Evolutionary conservation across 2,888 invertebrate species (phyloP), one percentile per base, ranked within the genome.

Genomic region (Lepidocyrtinus sp.): DNA sequence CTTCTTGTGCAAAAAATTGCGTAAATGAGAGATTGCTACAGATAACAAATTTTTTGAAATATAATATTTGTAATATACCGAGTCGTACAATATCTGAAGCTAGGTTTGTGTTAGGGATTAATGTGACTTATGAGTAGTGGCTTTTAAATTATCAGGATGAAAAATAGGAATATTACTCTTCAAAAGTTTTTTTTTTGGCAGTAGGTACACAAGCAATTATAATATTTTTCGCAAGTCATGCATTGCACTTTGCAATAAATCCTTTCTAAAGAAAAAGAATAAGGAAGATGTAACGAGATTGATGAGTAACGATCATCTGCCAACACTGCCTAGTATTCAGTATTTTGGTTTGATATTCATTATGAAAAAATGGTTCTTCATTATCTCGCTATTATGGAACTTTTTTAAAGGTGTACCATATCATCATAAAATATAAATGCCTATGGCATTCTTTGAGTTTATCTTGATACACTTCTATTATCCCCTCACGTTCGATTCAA

Each of bases 211-310:
- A 36, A 7, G 36, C 36, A 36, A 5, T 36, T 5, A 36, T 36
- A 36, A 63, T n/a, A 45, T 46, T 46, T 73, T 73, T 25, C 64
- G 73, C 73, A 73, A 73, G 73, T 73, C 73, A 73, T 73, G 64
- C 50, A n/a, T 50, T 50, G 50, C 73, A 55, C 73, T 73, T 73
- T 73, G 9, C 50, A 73, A 50, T 46, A 50, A 27, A 21, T 17
- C 26, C 21, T 27, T 50, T 50, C 50, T 15, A 50, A 50, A 50
- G 12, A 50, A n/a, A 12, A 2, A 50, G 50, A 12, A 17, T n/a
- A 50, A 50, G 15, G 50, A 50, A 50, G 50, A 50, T 50, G 50
- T 50, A 50, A 50, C 17, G 50, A 50, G 50, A 50, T 50, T 50
- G 50, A 50, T 50, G 50, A 50, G 50, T 50, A 50, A 50, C 17